Percentiles rank a stretch among this genome's conserved stretches.
Evolutionary conservation across 1,140 invertebrate genomes (phyloP).

Genomic region (Drosophila nikananu): DNA sequence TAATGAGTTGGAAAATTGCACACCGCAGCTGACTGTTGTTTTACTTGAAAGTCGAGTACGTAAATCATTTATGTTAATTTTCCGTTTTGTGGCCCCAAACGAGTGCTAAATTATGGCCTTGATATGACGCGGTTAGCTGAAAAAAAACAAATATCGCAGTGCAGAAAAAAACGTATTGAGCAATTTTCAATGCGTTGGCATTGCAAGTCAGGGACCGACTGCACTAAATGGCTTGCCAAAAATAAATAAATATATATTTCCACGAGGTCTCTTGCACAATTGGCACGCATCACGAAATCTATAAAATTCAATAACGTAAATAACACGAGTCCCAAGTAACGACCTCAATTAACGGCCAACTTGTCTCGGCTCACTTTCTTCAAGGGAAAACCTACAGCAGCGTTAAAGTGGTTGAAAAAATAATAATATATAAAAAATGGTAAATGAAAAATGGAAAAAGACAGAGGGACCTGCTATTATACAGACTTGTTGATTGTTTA

Average conservation of each 20-base stretch:
- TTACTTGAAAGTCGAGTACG: conserved; percentile 63
- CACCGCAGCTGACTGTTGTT: conserved; percentile 31
- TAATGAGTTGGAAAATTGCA: conserved; percentile 79
- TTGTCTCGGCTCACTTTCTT: conserved; percentile 68
- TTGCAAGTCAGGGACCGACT: conserved; percentile 76
- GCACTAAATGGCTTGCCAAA: conserved; percentile 66
- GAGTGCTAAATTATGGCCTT: conserved; percentile 70
- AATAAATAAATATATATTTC: conserved; percentile 38
- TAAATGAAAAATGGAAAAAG: conserved; percentile 35
- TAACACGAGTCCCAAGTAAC: conserved; percentile 29
- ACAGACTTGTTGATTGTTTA: conserved; percentile 43
- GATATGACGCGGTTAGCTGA: conserved; percentile 26
- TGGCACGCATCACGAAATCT: conserved; percentile 54
- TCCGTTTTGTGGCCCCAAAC: conserved; percentile 41
- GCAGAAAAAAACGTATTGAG: conserved; percentile 59
- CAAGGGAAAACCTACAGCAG: conserved; percentile 54
- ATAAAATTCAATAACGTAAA: conserved; percentile 53
- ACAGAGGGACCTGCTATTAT: conserved; percentile 36
- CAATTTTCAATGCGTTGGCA: conserved; percentile 56
- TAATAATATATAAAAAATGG: conserved; percentile 26
- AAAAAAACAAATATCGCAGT: conserved; percentile 18
- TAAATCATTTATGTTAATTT: conserved; percentile 74
- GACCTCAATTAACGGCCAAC: conserved; percentile 64
- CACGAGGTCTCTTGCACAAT: conserved; percentile 58
- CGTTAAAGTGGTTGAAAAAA: conserved; percentile 16